These are phyloP conservation scores for Labeo calbasu DNA, from an alignment of 2,797 vertebrate species.

Conservation along the genomic window DNA sequence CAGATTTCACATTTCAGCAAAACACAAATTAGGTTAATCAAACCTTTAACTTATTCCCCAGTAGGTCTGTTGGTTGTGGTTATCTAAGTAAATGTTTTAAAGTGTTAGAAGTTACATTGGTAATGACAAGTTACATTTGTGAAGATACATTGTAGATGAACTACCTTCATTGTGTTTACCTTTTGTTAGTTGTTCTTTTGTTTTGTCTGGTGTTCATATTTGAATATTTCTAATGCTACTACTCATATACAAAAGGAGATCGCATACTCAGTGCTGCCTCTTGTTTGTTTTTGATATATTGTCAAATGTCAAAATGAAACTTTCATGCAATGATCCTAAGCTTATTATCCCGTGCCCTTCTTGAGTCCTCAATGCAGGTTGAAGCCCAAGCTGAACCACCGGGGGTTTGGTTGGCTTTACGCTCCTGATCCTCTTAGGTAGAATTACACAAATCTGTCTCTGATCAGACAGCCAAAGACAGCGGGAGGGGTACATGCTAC, in stretches of 20 bases:
- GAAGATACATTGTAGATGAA: background rate
- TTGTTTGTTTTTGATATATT: constrained; percentile 11
- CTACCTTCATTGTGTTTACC: background rate
- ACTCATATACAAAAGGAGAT: background rate
- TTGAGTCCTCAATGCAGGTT: constrained; percentile 70
- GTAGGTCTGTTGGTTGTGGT: background rate
- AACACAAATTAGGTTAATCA: background rate
- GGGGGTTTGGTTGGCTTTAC: constrained; percentile 75
- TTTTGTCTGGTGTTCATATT: background rate
- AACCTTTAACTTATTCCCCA: background rate
- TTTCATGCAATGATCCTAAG: constrained; percentile 74
- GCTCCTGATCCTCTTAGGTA: constrained; percentile 76
- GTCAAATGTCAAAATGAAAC: constrained; percentile 68
- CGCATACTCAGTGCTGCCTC: background rate
- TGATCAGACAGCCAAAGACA: constrained; percentile 73
- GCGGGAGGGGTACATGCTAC: constrained; percentile 36
- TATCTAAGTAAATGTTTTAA: background rate
- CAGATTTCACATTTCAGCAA: background rate
- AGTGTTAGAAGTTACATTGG: background rate
- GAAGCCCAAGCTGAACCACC: constrained; percentile 73
- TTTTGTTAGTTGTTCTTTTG: background rate
- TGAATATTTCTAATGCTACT: background rate
- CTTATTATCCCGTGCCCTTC: constrained; percentile 75
- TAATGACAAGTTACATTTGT: background rate
- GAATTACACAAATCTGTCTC: constrained; percentile 82